phyloP scores from a whole-genome alignment of 2,888 invertebrate species.

The Chrysotoxum bicinctum region DNA sequence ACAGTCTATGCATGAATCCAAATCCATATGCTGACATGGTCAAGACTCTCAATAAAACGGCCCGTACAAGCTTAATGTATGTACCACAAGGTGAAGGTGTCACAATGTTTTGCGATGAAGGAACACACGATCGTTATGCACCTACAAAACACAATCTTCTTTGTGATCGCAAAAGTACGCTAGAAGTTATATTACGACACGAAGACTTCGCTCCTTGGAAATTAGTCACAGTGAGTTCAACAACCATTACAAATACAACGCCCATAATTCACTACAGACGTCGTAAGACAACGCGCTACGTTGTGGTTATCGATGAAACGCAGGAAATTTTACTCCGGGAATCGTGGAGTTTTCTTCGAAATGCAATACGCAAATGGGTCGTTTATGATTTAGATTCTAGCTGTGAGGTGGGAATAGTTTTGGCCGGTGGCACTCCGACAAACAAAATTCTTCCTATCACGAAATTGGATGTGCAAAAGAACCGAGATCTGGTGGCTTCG shows the following conservation, averaged over 20 bases:
- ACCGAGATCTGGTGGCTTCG: slow-evolving; percentile 81
- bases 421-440: slow-evolving; percentile 71
- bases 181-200: slow-evolving; percentile 84
- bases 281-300: slow-evolving; percentile 83
- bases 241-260: slow-evolving; percentile 80
- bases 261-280: slow-evolving; percentile 83
- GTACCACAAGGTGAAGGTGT: slow-evolving; percentile 83
- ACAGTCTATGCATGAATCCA: slow-evolving; percentile 59
- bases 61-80: slow-evolving; percentile 83
- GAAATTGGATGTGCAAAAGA: slow-evolving; percentile 78
- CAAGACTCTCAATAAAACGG: slow-evolving; percentile 79
- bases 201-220: slow-evolving; percentile 81
- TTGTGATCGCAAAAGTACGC: slow-evolving; percentile 84
- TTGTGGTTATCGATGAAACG: slow-evolving; percentile 84
- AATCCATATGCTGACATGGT: slow-evolving; percentile 59
- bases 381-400: slow-evolving; percentile 83
- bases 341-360: slow-evolving; percentile 84
- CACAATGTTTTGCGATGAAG: slow-evolving; percentile 85
- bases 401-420: slow-evolving; percentile 83
- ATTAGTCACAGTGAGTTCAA: slow-evolving; percentile 11
- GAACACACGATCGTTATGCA: slow-evolving; percentile 84
- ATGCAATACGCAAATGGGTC: slow-evolving; percentile 84
- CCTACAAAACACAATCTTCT: slow-evolving; percentile 87
- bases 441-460: slow-evolving; percentile 80
- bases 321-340: slow-evolving; percentile 84